Percentiles rank a stretch among this genome's conserved stretches.
phyloP scores from a whole-genome alignment of 23 tunicate genomes.

The Styela clava region DNA sequence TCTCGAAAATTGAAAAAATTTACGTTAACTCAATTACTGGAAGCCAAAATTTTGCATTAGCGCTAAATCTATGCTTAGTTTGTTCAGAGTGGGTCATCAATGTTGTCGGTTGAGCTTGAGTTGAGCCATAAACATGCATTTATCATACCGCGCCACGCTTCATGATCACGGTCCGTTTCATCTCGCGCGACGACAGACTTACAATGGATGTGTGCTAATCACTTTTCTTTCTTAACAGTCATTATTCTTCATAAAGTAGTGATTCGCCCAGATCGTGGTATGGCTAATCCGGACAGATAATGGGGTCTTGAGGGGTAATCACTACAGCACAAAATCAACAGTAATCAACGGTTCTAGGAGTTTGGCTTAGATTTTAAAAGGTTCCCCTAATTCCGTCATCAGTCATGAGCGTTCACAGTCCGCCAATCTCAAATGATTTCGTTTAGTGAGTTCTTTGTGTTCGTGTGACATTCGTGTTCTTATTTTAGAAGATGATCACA shows the following conservation, averaged over 20 bases:
- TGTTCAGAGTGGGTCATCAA: background rate
- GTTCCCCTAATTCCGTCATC: background rate
- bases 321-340: constrained; percentile 25
- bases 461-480: background rate
- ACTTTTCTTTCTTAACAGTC: constrained; percentile 6
- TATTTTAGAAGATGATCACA: background rate
- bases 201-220: constrained; percentile 5
- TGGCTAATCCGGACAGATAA: constrained; percentile 33
- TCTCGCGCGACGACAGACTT: constrained; percentile 29
- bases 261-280: constrained; percentile 10
- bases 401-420: background rate
- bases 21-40: background rate
- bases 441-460: background rate
- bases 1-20: background rate
- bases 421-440: background rate
- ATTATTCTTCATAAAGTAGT: constrained; percentile 25
- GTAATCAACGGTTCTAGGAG: constrained; percentile 15
- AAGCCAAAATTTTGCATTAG: background rate
- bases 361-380: background rate
- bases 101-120: constrained; percentile 18
- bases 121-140: constrained; percentile 19
- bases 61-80: background rate
- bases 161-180: constrained; percentile 17
- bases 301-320: constrained; percentile 35
- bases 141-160: constrained; percentile 31